phyloP scores from a whole-genome alignment of 1,140 invertebrate species.

The Drosophila ohnishii region DNA sequence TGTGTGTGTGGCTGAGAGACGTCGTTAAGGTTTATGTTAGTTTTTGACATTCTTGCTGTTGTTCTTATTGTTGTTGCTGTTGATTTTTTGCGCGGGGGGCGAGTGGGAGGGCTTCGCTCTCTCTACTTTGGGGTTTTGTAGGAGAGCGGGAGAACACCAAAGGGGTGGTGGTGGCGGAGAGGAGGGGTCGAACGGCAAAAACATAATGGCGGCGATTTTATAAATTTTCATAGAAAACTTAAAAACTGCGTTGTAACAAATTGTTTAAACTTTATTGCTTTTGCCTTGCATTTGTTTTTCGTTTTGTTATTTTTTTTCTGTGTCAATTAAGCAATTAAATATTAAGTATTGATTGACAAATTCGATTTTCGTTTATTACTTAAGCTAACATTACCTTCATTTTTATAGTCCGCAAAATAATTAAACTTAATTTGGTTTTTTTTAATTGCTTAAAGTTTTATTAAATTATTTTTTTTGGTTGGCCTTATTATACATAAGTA shows the following conservation, averaged over 20 bases:
- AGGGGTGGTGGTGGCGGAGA: constrained; percentile 27
- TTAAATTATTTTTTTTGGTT: background rate
- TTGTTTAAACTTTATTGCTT: constrained; percentile 70
- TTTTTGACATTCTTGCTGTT: constrained; percentile 75
- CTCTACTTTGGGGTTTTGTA: constrained; percentile 11
- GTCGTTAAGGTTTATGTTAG: constrained; percentile 69
- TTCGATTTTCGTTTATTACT: constrained; percentile 3
- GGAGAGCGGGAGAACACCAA: constrained; percentile 13
- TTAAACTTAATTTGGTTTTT: background rate
- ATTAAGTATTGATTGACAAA: constrained; percentile 43
- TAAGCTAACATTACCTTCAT: background rate
- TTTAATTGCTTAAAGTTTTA: too few species aligned
- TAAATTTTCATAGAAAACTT: constrained; percentile 71
- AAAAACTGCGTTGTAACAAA: constrained; percentile 79
- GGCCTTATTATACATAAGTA: too few species aligned
- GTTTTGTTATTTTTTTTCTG: constrained; percentile 27
- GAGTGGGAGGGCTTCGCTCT: constrained; percentile 32
- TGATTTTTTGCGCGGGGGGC: constrained; percentile 33
- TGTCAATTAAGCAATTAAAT: constrained; percentile 52
- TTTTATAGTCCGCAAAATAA: constrained; percentile 8
- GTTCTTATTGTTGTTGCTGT: constrained; percentile 46
- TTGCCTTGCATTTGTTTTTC: constrained; percentile 41
- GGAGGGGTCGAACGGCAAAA: constrained; percentile 46
- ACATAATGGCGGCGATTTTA: constrained; percentile 75
- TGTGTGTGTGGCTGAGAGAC: constrained; percentile 36